A percentile compares a stretch with the other conserved stretches of the same genome.
These are phyloP conservation scores for Hemitrygon akajei DNA, from an alignment of 2,797 vertebrate genomes.

Conservation along the genomic window DNA sequence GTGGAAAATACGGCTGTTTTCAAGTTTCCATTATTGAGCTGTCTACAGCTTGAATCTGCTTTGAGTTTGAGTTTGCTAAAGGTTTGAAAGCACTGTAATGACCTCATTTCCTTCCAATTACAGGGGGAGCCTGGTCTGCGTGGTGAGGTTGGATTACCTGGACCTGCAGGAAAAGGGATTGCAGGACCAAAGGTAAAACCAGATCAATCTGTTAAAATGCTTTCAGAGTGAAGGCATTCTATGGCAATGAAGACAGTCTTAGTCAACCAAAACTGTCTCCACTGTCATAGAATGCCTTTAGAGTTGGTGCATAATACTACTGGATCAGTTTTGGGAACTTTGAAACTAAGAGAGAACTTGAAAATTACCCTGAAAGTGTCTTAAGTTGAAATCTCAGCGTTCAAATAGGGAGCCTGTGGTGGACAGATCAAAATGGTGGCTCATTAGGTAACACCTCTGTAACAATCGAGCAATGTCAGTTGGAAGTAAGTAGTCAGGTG, in stretches of 20 bases:
- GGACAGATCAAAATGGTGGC: not conserved
- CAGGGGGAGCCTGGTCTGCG: slow-evolving; percentile 67
- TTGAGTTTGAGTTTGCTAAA: not conserved
- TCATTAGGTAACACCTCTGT: not conserved
- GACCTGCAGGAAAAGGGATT: slow-evolving; percentile 61
- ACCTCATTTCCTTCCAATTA: slow-evolving; percentile 38
- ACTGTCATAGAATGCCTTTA: too few relatives aligned
- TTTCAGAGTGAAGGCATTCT: not conserved
- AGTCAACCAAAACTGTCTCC: too few relatives aligned
- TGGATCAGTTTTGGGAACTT: not conserved
- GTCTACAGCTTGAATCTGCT: not conserved
- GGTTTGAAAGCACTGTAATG: not conserved
- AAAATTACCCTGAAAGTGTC: not conserved
- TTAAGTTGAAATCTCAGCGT: not conserved
- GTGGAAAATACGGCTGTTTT: not conserved
- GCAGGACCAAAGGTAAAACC: slow-evolving; percentile 70
- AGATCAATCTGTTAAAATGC: not conserved
- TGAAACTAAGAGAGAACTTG: not conserved
- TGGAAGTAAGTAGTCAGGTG: not conserved
- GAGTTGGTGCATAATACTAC: not conserved
- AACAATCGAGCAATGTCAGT: not conserved
- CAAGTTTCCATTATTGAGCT: not conserved
- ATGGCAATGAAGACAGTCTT: not conserved
- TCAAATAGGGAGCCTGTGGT: not conserved
- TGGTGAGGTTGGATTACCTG: slow-evolving; percentile 60